Percentiles rank a stretch among this genome's conserved stretches.
These are phyloP conservation scores for Onychorhynchus coronatus DNA, from an alignment of 2,113 vertebrate genomes.

Conservation along the genomic window DNA sequence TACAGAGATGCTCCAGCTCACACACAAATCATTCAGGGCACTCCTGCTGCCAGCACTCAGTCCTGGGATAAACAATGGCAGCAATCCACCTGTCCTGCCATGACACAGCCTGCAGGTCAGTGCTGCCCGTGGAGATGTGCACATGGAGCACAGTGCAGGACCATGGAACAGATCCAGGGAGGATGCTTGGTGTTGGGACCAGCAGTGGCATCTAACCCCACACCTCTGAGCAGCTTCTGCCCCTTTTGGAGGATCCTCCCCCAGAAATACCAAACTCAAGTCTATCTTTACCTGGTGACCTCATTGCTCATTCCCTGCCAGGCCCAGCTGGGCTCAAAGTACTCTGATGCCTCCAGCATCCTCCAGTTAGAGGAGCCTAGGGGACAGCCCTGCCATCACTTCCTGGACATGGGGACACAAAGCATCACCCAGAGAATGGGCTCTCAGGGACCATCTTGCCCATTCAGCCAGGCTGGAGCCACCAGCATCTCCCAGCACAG, in stretches of 20 bases:
- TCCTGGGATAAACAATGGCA: not conserved
- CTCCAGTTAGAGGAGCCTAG: not conserved
- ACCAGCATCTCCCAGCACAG: not conserved
- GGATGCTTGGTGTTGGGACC: not conserved
- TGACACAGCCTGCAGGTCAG: accelerated
- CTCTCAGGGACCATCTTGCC: not conserved
- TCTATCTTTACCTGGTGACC: not conserved
- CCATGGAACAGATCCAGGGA: not conserved
- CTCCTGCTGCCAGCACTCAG: not conserved
- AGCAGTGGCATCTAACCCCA: not conserved
- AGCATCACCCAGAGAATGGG: not conserved
- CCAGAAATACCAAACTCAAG: not conserved
- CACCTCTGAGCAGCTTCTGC: not conserved
- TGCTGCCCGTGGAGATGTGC: not conserved
- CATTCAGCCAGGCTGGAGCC: not conserved
- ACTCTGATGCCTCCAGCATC: not conserved
- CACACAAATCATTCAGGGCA: not conserved
- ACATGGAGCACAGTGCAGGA: accelerated
- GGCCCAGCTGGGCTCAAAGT: not conserved
- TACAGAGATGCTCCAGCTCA: not conserved
- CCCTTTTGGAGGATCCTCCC: not conserved
- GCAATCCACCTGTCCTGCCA: not conserved
- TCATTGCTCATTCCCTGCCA: not conserved
- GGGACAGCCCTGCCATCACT: not conserved
- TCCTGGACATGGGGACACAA: not conserved